Evolutionary conservation across 2,113 vertebrate genomes (phyloP), one percentile per base, ranked within the genome.

Genomic region (Oostethus manadensis): DNA sequence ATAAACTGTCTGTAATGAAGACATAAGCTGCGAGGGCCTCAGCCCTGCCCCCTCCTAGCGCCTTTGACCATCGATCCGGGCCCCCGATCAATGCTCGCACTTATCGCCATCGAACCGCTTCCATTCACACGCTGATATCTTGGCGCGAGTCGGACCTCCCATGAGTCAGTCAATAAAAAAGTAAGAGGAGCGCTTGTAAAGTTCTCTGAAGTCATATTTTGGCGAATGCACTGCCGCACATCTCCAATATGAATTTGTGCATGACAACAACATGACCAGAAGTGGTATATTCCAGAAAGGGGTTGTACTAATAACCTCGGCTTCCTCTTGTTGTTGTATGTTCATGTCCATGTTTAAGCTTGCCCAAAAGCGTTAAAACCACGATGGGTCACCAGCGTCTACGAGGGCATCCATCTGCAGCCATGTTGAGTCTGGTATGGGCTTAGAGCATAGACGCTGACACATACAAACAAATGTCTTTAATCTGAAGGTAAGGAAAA

Each of bases 1-100:
- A 79, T 86, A 81, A 86, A 81, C 79, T 69, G 82, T 86, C 82
- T 89, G 83, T 88, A 88, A 89, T 87, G 76, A 80, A 84, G 85
- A 84, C 85, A 80, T 78, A 88, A 85, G 80, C 76, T 73, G 82
- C 76, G 55, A 78, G 64, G 57, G 22, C 21, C 78, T 67, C 60
- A 49, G 1, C 44, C 62, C 14, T 3, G n/a, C 42, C 51, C 58
- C 35, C 58, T 50, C 29, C 13, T 21, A 35, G 53, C 33, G 53
- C 53, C 53, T 55, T 55, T 6, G 10, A 40, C 18, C 33, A 14
- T 71, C 61, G 23, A 61, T 44, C 58, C 51, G 57, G 47, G 21
- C 22, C 42, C 56, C 66, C 47, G 66, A 79, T 65, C 64, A 68
- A 50, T 73, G 13, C 16, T 56, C 26, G 7, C 46, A 38, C 48